Percentiles rank a stretch among this genome's conserved stretches.
These are phyloP conservation scores for Meda fulgida DNA, from an alignment of 2,797 vertebrate species.

Conservation along the genomic window DNA sequence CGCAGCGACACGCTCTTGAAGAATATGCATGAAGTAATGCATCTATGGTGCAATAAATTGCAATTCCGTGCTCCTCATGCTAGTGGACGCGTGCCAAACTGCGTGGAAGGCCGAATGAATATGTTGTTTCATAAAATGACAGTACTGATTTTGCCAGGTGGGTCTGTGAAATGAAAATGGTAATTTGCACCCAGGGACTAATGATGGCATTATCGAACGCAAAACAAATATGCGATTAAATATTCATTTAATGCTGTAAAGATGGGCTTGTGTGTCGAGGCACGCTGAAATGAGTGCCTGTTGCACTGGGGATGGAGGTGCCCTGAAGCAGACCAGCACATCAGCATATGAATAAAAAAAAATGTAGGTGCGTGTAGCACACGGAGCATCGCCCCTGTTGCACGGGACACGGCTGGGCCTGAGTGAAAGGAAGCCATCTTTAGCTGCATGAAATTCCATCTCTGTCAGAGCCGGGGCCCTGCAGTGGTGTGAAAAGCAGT, in stretches of 20 bases:
- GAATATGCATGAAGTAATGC: constrained; percentile 39
- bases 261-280: constrained; percentile 26
- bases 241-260: constrained; percentile 36
- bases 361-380: background rate
- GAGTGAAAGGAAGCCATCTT: constrained; percentile 59
- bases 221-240: constrained; percentile 39
- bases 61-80: constrained; percentile 36
- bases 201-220: constrained; percentile 38
- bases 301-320: constrained; percentile 13
- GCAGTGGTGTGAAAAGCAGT: constrained; percentile 62
- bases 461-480: constrained; percentile 43
- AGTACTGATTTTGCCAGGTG: constrained; percentile 36
- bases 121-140: constrained; percentile 32
- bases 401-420: constrained; percentile 42
- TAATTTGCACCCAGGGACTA: constrained; percentile 41
- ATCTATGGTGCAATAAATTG: constrained; percentile 50
- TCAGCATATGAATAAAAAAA: no score
- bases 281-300: constrained; percentile 13
- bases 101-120: constrained; percentile 30
- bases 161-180: constrained; percentile 39
- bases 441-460: constrained; percentile 65
- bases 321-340: background rate
- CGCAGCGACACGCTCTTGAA: constrained; percentile 40
- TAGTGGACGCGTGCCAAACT: constrained; percentile 23
- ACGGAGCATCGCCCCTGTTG: background rate